Evolutionary conservation across 2,888 invertebrate genomes (phyloP), one percentile per base, ranked within the genome.

Genomic region (Pseudolycoriella hygida): DNA sequence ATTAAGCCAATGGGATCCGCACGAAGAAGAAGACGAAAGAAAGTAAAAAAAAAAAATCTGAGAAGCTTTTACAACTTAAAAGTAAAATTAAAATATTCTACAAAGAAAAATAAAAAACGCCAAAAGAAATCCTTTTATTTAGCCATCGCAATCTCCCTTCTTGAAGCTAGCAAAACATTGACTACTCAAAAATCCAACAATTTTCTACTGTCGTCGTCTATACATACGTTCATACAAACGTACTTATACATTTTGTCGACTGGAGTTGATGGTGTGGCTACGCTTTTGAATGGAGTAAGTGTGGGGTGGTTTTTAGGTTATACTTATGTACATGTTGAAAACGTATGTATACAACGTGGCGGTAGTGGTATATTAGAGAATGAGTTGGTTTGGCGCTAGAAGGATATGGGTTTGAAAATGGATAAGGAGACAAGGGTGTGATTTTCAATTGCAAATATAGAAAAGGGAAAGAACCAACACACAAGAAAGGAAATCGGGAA

Each of bases 361-460:
- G 34, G 34, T 34, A 14, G 34, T 34, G 34, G 34, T 34, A 34
- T 34, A 34, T 34, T 14, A 14, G 34, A 34, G 34, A 14, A 14
- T 34, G 34, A 14, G 34, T 34, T 34, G n/a, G 34, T 34, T 34
- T 34, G 34, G 34, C 34, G 34, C 15, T 34, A 34, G 34, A 34
- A 34, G 34, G 34, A 34, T 34, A 34, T 34, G 34, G 34, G 34
- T 34, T 25, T 34, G 34, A 34, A 34, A 34, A 34, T 34, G 34
- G 34, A 34, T 34, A 34, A 34, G 34, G 34, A 34, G 34, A 34
- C 34, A 34, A 34, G 34, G 34, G 34, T 34, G 34, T 34, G 34
- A 34, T 34, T 34, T 34, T 34, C 34, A 34, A 34, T 34, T 34
- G 34, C 34, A 34, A 34, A 34, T 34, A 34, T 34, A 34, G 34